Percentiles rank a stretch among this genome's conserved stretches.
Evolutionary conservation across 2,797 vertebrate genomes (phyloP).

Genomic region (Sitta carolinensis): DNA sequence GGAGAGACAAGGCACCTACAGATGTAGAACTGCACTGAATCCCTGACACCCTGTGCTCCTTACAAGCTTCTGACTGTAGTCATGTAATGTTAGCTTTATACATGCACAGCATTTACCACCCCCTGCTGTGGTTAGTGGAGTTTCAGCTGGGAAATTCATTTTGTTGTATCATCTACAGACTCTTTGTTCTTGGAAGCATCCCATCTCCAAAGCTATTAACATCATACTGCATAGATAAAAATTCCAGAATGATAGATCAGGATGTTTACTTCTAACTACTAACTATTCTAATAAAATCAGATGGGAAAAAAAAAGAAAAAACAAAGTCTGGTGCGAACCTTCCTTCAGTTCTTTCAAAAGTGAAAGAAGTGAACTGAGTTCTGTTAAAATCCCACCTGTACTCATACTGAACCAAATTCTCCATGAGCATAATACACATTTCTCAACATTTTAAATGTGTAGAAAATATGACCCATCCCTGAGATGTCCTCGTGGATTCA

Average conservation of each 20-base stretch:
- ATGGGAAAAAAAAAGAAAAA: accelerated
- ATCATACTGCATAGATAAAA: not conserved
- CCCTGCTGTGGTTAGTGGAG: not conserved
- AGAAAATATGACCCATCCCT: not conserved
- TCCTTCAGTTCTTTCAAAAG: not conserved
- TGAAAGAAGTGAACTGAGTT: not conserved
- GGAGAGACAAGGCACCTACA: not conserved
- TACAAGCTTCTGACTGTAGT: not conserved
- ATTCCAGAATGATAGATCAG: not conserved
- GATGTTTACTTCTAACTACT: not conserved
- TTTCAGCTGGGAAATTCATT: not conserved
- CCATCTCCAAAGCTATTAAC: not conserved
- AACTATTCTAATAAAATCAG: not conserved
- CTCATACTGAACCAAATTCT: not conserved
- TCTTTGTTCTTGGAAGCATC: not conserved
- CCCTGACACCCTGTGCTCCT: not conserved
- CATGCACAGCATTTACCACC: not conserved
- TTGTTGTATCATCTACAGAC: not conserved
- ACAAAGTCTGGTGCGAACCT: not conserved
- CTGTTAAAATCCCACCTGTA: not conserved
- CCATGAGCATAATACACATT: not conserved
- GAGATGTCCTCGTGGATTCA: not conserved
- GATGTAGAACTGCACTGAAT: not conserved
- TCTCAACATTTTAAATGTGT: not conserved
- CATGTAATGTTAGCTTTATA: not conserved